Conservation (phyloP, 2,888 invertebrate species). For the Bursaphelenchus okinawaensis region DNA sequence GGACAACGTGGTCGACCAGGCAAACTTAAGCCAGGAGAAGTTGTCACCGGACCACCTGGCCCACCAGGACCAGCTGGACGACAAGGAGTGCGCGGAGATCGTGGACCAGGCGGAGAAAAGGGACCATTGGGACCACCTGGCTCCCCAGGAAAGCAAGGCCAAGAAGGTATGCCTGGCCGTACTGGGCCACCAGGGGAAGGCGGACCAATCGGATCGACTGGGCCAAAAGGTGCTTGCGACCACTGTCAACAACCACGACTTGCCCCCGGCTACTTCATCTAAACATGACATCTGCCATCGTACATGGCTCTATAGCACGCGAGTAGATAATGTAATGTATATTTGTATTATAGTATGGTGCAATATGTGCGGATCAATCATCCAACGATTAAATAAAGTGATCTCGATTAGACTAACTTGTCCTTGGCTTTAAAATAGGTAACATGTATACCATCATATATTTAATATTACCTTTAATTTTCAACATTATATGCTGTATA, state of each 20-base stretch:
- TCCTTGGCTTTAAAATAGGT: too few species aligned
- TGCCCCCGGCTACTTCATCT: not conserved
- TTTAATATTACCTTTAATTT: too few species aligned
- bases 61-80: not conserved
- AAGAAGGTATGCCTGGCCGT: not conserved
- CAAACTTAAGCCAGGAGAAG: not conserved
- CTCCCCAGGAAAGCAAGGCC: not conserved
- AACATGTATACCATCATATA: too few species aligned
- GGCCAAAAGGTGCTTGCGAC: not conserved
- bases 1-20: not conserved
- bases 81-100: not conserved
- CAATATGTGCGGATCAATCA: too few species aligned
- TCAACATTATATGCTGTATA: too few species aligned
- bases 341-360: too few species aligned
- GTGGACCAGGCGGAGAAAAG: not conserved
- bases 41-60: not conserved
- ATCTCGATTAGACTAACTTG: not conserved
- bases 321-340: not conserved
- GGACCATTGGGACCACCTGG: not conserved
- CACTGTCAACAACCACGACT: not conserved
- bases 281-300: not conserved
- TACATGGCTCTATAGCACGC: not conserved
- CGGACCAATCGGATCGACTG: not conserved
- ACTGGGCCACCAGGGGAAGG: not conserved
- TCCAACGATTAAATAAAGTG: not conserved